Conservation (phyloP, 2,797 vertebrate species). For the Bucorvus abyssinicus region DNA sequence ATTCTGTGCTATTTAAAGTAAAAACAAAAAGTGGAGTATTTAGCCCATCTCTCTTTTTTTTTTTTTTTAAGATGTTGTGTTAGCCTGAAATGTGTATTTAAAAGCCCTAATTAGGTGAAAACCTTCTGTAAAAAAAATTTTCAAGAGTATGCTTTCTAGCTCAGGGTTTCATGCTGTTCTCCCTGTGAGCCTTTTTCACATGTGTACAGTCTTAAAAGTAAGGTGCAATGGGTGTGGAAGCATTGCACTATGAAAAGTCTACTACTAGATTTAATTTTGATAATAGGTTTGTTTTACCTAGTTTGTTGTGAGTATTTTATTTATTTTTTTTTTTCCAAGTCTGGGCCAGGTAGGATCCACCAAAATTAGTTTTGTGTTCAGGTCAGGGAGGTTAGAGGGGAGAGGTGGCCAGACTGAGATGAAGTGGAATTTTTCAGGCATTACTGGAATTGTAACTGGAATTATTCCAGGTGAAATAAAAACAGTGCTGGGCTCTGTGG, state of each 20-base stretch:
- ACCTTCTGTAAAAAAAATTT: background rate
- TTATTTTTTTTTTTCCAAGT: background rate
- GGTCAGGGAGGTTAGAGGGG: background rate
- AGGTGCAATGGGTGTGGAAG: background rate
- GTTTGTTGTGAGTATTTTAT: background rate
- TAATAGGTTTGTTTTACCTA: background rate
- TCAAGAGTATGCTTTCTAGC: background rate
- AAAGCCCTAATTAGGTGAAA: background rate
- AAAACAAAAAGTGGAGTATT: background rate
- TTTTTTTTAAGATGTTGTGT: background rate
- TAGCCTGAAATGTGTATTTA: background rate
- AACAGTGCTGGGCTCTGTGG: background rate
- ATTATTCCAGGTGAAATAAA: too few relatives aligned
- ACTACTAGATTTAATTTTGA: background rate
- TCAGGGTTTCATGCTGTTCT: background rate
- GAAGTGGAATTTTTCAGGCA: too few relatives aligned
- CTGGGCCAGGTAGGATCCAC: background rate
- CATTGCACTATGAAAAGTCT: background rate
- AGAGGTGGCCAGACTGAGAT: background rate
- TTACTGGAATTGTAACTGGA: too few relatives aligned
- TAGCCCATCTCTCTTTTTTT: accelerated
- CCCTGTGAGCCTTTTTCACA: background rate
- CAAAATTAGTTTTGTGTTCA: background rate
- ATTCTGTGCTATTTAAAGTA: background rate
- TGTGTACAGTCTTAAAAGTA: background rate